phyloP scores from a whole-genome alignment of 2,888 invertebrate genomes.

The Girardia tigrina region DNA sequence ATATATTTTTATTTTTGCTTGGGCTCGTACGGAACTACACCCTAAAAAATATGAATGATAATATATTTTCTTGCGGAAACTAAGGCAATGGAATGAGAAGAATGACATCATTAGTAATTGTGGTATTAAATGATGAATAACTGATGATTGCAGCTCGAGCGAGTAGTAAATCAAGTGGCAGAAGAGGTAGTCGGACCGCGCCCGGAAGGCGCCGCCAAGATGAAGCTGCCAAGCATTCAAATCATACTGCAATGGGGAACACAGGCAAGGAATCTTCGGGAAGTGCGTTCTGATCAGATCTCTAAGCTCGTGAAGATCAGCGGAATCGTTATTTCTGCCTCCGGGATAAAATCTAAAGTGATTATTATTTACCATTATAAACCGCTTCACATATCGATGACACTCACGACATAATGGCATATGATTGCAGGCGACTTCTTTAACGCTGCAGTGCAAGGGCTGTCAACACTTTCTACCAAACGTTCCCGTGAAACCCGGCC shows the following conservation, averaged over 20 bases:
- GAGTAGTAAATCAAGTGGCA: slow-evolving; percentile 76
- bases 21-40: too few relatives aligned
- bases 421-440: slow-evolving; percentile 28
- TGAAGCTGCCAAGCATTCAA: slow-evolving; percentile 78
- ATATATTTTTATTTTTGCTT: too few relatives aligned
- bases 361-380: too few relatives aligned
- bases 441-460: slow-evolving; percentile 69
- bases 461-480: slow-evolving; percentile 78
- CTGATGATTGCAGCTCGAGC: too few relatives aligned
- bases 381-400: too few relatives aligned
- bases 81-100: too few relatives aligned
- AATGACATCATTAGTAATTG: too few relatives aligned
- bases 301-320: slow-evolving; percentile 82
- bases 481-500: slow-evolving; percentile 74
- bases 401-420: too few relatives aligned
- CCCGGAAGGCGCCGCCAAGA: slow-evolving; percentile 66
- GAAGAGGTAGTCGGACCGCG: slow-evolving; percentile 87
- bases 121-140: too few relatives aligned
- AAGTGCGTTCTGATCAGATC: slow-evolving; percentile 66
- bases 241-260: slow-evolving; percentile 71
- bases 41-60: too few relatives aligned
- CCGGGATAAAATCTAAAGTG: slow-evolving; percentile 82
- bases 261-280: slow-evolving; percentile 65
- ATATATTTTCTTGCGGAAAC: too few relatives aligned
- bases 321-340: slow-evolving; percentile 83